Base-by-base conservation (phyloP, 2,888 invertebrate species). In the Apotomis betuletana region DNA sequence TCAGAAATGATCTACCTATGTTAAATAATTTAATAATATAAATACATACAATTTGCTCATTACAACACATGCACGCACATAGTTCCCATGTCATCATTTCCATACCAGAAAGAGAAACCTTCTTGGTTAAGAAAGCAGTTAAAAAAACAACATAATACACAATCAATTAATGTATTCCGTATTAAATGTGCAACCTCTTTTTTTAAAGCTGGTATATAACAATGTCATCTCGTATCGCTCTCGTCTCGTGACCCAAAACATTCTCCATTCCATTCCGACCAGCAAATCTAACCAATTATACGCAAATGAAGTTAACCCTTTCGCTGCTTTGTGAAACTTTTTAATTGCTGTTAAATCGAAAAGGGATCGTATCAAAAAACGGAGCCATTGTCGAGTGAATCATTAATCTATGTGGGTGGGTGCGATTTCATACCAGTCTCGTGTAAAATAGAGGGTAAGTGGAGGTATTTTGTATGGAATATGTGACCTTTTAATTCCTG, bases 271-370 rank as follows among this genome's bases (percentile, higher is more conserved):
- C 54, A 71, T 79, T 79, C 77, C 74, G 77, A 78, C 75, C 77
- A 78, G 71, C 77, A 75, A 84, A 83, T 83, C 83, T 76, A 78
- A 82, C 89, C 87, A 90, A 91, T 91, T 90, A 91, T 82, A 85
- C 84, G 84, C 85, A 86, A 91, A 89, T 87, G 85, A 89, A 90
- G 85, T 87, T 89, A 90, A 91, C 88, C 91, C 90, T 90, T 87
- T 85, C 78, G 79, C 82, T 83, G 85, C 85, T 85, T 83, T 86
- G 82, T 82, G 83, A 83, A 91, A 91, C 89, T 91, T 91, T 91
- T 91, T 92, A 92, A 92, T 92, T 92, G 91, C 88, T 87, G 90
- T 88, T 90, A 91, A 92, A 91, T 91, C 89, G 89, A 88, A 87
- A 87, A 86, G 88, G 89, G 88, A 87, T 86, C 84, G 79, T 73